Conservation (phyloP, 2,888 invertebrate species). For the Microchrysa polita region DNA sequence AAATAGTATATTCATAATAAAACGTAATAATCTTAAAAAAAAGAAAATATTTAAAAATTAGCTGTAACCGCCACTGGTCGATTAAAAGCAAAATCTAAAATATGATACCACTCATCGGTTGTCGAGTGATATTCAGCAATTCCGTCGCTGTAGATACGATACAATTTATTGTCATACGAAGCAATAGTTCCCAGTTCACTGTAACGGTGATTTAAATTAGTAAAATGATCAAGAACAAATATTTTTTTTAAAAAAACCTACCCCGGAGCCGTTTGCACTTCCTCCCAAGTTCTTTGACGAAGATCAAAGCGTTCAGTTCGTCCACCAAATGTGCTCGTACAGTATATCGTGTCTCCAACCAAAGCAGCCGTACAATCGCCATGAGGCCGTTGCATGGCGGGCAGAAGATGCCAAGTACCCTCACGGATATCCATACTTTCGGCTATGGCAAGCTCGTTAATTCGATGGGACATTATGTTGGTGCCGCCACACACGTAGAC, state of each 20-base stretch:
- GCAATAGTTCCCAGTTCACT: conserved; percentile 24
- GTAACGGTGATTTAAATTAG: not conserved
- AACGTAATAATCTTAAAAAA: too few relatives aligned
- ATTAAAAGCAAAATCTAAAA: conserved; percentile 9
- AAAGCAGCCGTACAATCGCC: conserved; percentile 20
- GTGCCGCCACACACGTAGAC: conserved; percentile 33
- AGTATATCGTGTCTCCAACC: conserved; percentile 14
- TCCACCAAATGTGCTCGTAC: conserved; percentile 32
- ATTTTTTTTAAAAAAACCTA: not conserved
- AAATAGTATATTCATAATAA: too few relatives aligned
- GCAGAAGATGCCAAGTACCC: conserved; percentile 32
- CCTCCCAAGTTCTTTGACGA: conserved; percentile 26
- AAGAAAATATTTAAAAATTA: too few relatives aligned
- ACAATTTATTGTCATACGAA: conserved; percentile 18
- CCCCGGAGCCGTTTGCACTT: conserved; percentile 26
- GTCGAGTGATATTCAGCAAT: conserved; percentile 3
- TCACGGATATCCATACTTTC: conserved; percentile 33
- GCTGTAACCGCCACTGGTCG: not conserved
- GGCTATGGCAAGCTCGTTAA: not conserved
- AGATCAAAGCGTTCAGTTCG: conserved; percentile 36
- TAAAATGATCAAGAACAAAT: conserved; percentile 1
- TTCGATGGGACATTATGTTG: not conserved
- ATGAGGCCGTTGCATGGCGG: conserved; percentile 1
- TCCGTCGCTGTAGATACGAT: conserved; percentile 11
- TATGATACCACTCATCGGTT: not conserved